Evolutionary conservation across 2,797 vertebrate species (phyloP), one percentile per base, ranked within the genome.

Genomic region (Taenioides sp.): DNA sequence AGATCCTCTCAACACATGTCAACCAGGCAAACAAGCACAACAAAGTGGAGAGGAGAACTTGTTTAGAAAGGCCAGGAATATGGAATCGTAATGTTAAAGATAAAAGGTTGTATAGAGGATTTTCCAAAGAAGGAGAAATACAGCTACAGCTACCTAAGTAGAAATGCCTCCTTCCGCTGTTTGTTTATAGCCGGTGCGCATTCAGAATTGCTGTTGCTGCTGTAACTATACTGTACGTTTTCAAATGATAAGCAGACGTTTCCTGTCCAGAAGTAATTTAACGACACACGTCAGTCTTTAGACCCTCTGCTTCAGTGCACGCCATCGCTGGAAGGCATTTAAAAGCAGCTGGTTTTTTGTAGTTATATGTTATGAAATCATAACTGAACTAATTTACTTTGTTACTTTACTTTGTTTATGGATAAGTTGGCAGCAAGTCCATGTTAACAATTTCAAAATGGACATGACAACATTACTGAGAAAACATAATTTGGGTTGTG

Each of bases 31-130:
- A 67, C 43, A 67, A 49, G 27, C 27, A 11, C 25, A 69, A 58
- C 55, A 71, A 69, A 22, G 76, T 50, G 20, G 23, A 20, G 10
- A n/a, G 10, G 31, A 67, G 23, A 14, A 14, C 20, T 63, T 61
- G 59, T 40, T 37, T 37, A 22, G 5, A 47, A 43, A 64, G 43
- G 52, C 65, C 16, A 34, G 61, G 57, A 31, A 61, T 31, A 28
- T 61, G 28, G n/a, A 7, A 61, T 61, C 7, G 4, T 4, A 11
- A 18, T 60, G 16, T 61, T 34, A 18, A 20, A 61, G 59, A n/a
- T n/a, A n/a, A n/a, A n/a, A n/a, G n/a, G n/a, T n/a, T n/a, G n/a
- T n/a, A n/a, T n/a, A n/a, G n/a, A n/a, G n/a, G n/a, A n/a, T n/a
- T n/a, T n/a, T n/a, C n/a, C n/a, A n/a, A n/a, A n/a, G n/a, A n/a